Conservation (phyloP, 1,140 invertebrate genomes). For the Trissolcus basalis region DNA sequence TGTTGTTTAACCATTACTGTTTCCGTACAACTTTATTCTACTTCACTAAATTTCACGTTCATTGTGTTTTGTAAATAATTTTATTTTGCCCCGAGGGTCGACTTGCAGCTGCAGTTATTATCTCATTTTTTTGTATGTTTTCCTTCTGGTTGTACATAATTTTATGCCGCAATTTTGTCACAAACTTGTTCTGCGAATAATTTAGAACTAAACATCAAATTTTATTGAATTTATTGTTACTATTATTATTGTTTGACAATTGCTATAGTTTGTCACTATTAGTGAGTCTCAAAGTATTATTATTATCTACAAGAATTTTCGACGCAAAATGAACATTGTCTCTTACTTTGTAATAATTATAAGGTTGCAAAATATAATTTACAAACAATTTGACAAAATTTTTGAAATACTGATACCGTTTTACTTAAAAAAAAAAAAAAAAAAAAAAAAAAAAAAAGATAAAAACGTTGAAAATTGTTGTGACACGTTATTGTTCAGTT, state of each 20-base stretch:
- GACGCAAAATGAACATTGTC: too few relatives aligned
- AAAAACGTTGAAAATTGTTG: too few relatives aligned
- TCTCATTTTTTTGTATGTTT: not conserved
- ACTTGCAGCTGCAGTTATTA: not conserved
- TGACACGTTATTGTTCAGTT: too few relatives aligned
- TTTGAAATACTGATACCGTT: not conserved
- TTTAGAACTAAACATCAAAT: too few relatives aligned
- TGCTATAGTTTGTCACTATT: not conserved
- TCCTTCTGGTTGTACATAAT: not conserved
- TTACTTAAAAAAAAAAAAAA: too few relatives aligned
- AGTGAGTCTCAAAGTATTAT: conserved; percentile 14
- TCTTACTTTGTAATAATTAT: too few relatives aligned
- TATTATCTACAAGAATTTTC: not conserved
- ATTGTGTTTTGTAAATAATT: conserved; percentile 27
- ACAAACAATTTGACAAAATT: too few relatives aligned
- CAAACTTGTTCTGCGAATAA: not conserved
- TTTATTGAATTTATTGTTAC: too few relatives aligned
- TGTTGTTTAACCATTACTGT: conserved; percentile 11
- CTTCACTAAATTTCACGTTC: not conserved
- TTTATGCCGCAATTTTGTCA: not conserved
- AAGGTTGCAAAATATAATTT: too few relatives aligned
- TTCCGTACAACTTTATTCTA: conserved; percentile 12
- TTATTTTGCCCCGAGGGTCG: not conserved
- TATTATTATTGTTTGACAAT: not conserved
- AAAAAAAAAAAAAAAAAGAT: too few relatives aligned